phyloP scores from a whole-genome alignment of 2,113 vertebrate species.

The Campylomormyrus numenius region DNA sequence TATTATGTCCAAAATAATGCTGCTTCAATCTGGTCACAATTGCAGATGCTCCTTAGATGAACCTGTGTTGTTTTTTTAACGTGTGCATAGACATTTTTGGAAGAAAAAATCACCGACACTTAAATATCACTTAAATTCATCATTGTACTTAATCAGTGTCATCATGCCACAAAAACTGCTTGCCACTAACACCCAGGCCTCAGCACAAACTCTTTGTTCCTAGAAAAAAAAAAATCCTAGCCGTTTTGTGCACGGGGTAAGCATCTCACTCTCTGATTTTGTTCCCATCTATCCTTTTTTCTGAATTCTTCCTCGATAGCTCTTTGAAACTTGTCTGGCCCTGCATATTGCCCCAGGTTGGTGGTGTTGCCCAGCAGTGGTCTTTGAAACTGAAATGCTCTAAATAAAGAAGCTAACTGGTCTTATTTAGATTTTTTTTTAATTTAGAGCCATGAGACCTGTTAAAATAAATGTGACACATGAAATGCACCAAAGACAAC shows the following conservation, averaged over 20 bases:
- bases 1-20: no score
- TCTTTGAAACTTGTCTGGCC: neutral
- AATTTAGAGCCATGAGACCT: neutral
- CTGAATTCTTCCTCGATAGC: neutral
- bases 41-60: no score
- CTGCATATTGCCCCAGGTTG: neutral
- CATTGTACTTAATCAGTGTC: no score
- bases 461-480: neutral
- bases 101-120: no score
- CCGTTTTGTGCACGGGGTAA: neutral
- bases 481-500: neutral
- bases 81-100: no score
- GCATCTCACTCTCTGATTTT: neutral
- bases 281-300: no score
- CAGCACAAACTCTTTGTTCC: no score
- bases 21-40: no score
- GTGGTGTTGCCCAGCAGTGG: neutral
- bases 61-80: no score
- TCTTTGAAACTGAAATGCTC: neutral
- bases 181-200: neutral
- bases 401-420: neutral
- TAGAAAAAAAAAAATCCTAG: no score
- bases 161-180: no score
- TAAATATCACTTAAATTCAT: no score
- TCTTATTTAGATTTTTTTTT: neutral